These are phyloP conservation scores for Botia kubotai DNA, from an alignment of 2,797 vertebrate genomes.

Conservation along the genomic window DNA sequence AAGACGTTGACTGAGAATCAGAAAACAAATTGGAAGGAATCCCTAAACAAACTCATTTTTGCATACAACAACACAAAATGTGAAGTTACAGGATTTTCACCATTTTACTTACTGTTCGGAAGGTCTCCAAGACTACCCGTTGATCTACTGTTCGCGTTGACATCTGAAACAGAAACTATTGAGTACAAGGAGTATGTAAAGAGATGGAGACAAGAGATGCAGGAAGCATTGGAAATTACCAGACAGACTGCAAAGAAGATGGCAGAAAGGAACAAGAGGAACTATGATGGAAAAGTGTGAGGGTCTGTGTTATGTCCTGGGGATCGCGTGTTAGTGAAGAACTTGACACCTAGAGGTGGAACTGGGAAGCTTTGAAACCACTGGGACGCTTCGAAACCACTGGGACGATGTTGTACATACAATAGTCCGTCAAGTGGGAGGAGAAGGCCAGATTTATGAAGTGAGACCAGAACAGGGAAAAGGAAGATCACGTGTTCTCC, in stretches of 20 bases:
- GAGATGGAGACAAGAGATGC: neutral
- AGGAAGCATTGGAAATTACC: neutral
- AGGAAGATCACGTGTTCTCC: constrained; percentile 22
- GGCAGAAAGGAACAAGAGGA: constrained; percentile 6
- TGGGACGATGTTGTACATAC: constrained; percentile 11
- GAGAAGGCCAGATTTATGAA: neutral
- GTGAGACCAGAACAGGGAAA: constrained; percentile 13
- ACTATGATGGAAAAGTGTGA: constrained; percentile 38
- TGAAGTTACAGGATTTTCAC: neutral
- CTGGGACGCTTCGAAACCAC: constrained; percentile 13
- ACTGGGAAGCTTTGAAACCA: no score
- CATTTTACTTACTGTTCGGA: no score
- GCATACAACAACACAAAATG: neutral
- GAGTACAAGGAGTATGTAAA: neutral
- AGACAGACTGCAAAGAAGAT: neutral
- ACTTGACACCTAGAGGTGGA: constrained; percentile 11
- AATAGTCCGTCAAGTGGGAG: neutral
- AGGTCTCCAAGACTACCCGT: no score
- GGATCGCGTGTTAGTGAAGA: neutral
- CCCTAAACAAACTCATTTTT: constrained; percentile 19
- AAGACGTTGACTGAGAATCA: constrained; percentile 5
- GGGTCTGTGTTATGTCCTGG: constrained; percentile 23
- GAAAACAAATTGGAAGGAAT: constrained; percentile 31
- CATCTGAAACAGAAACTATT: neutral
- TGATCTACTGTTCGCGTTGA: neutral